phyloP scores from a whole-genome alignment of 2,888 invertebrate genomes.

The Bimastos eiseni region DNA sequence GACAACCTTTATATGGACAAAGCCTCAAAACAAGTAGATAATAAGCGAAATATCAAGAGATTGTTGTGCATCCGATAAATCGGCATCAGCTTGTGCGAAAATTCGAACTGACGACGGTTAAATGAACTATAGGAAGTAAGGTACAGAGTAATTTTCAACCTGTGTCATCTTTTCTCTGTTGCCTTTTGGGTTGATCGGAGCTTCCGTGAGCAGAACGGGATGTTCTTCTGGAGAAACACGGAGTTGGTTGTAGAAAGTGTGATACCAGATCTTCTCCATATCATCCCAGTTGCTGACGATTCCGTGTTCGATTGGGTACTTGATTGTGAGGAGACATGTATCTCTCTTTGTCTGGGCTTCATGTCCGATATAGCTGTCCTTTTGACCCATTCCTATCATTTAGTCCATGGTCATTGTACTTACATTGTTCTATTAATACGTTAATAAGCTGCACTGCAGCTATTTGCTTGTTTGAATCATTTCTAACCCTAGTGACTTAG shows the following conservation, averaged over 20 bases:
- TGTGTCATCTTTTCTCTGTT: slow-evolving; percentile 87
- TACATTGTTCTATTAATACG: not conserved
- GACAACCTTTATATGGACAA: no score
- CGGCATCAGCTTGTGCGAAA: no score
- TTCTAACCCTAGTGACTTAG: no score
- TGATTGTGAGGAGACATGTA: slow-evolving; percentile 55
- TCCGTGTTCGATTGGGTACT: slow-evolving; percentile 57
- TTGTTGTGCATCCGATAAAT: no score
- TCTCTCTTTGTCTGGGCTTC: slow-evolving; percentile 54
- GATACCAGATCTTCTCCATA: slow-evolving; percentile 98
- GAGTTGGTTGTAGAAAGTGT: slow-evolving; percentile 91
- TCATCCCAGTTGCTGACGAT: slow-evolving; percentile 59
- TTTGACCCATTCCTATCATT: slow-evolving; percentile 72
- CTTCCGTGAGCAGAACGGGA: slow-evolving; percentile 88
- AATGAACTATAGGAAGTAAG: no score
- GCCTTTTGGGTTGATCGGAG: slow-evolving; percentile 90
- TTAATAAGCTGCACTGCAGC: no score
- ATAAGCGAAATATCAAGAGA: no score
- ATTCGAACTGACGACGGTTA: no score
- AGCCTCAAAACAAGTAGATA: no score
- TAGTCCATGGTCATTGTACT: slow-evolving; percentile 54
- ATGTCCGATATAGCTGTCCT: slow-evolving; percentile 56
- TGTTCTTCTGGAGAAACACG: slow-evolving; percentile 94
- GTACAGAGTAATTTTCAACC: no score
- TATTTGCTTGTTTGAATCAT: no score